Evolutionary conservation across 2,888 invertebrate genomes (phyloP), one percentile per base, ranked within the genome.

Genomic region (Diplolepis rosae): DNA sequence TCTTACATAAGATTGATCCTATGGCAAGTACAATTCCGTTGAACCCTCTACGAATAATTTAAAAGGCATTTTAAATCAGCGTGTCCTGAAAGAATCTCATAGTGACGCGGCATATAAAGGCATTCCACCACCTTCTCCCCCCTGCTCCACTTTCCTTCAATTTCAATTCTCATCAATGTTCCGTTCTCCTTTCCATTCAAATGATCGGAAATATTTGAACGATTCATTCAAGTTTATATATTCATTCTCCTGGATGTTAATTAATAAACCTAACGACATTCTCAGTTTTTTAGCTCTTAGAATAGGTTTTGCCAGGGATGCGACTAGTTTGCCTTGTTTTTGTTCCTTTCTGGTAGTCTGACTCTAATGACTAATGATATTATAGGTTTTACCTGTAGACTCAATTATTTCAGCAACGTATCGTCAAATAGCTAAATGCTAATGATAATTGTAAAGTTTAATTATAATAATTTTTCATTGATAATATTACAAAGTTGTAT

Each of bases 61-160:
- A 84, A 84, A 84, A 84, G 84, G 84, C 80, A 84, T 85, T 86
- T 85, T 85, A 85, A 86, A 86, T 86, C 85, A 82, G 82, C 83
- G 83, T 84, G 84, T 82, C 81, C 79, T 80, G 81, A 84, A 87
- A 85, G 87, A 87, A 87, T 86, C 84, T 85, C 84, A 87, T 86
- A 87, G 85, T 84, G 84, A 85, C 79, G 84, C 82, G 79, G 82
- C 82, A 79, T 81, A 88, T 85, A 88, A 88, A 88, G 82, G 85
- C 82, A 87, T 88, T 88, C 88, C 86, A 79, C 80, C 52, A 71
- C 69, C 73, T 87, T 88, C 87, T 87, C 86, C 79, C 80, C 52
- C 70, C 69, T 72, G 70, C 75, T 70, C 75, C 70, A 71, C 68
- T 75, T 65, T 66, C 73, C 76, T 75, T 61, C 35, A 24, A 61